phyloP scores from a whole-genome alignment of 2,113 vertebrate genomes.

The Boulengeromyrus knoepffleri region DNA sequence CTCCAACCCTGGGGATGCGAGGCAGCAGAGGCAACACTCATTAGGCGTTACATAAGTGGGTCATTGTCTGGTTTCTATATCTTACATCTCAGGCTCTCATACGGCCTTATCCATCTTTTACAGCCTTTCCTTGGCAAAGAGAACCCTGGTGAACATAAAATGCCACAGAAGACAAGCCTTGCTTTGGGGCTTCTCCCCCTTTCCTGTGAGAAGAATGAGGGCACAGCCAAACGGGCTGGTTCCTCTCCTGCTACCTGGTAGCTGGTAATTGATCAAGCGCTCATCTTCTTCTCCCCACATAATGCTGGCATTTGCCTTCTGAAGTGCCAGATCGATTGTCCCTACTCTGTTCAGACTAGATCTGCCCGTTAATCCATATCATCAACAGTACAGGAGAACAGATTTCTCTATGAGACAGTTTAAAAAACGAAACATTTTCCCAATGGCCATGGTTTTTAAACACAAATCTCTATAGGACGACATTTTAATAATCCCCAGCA shows the following conservation, averaged over 20 bases:
- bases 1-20: background rate
- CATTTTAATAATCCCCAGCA: background rate
- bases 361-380: constrained; percentile 5
- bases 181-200: background rate
- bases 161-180: background rate
- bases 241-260: background rate
- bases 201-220: background rate
- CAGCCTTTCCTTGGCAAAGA: background rate
- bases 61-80: background rate
- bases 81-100: background rate
- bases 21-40: background rate
- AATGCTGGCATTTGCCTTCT: constrained; percentile 10
- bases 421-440: constrained; percentile 11
- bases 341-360: constrained; percentile 9
- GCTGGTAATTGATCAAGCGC: background rate
- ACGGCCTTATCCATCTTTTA: background rate
- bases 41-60: background rate
- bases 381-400: background rate
- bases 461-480: background rate
- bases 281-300: background rate
- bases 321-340: constrained; percentile 9
- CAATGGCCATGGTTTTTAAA: background rate
- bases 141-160: background rate
- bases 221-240: background rate
- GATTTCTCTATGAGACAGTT: background rate